These are phyloP conservation scores for Gadus chalcogrammus DNA, from an alignment of 2,113 vertebrate species.

Conservation along the genomic window DNA sequence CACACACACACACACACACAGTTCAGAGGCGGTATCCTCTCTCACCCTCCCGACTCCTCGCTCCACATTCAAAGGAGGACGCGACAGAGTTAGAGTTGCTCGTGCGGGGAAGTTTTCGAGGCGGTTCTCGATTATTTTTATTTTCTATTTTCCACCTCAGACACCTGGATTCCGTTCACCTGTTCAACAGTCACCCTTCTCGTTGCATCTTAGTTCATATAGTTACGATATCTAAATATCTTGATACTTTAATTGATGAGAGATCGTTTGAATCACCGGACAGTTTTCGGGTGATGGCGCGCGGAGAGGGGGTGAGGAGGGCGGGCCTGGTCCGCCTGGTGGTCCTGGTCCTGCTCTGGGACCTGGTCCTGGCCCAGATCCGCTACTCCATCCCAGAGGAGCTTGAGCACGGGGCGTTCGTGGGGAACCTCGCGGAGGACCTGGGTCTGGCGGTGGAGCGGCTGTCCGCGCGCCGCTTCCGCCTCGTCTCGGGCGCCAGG, in stretches of 20 bases:
- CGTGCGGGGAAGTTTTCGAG: neutral
- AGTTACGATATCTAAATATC: no score
- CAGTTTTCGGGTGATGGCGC: no score
- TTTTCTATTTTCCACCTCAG: neutral
- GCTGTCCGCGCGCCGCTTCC: slow-evolving; percentile 66
- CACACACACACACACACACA: neutral
- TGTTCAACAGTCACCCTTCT: no score
- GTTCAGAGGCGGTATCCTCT: neutral
- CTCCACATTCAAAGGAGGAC: neutral
- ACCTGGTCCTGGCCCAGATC: slow-evolving; percentile 59
- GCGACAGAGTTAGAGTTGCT: neutral
- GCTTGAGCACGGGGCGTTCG: slow-evolving; percentile 68
- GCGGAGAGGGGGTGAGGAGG: slow-evolving; percentile 25
- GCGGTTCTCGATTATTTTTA: neutral
- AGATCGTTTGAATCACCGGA: no score
- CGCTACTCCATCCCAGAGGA: slow-evolving; percentile 70
- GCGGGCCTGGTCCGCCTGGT: slow-evolving; percentile 24
- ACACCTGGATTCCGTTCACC: no score
- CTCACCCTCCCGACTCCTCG: neutral
- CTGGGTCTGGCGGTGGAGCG: slow-evolving; percentile 62
- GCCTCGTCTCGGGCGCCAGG: slow-evolving; percentile 66
- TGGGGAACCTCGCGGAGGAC: slow-evolving; percentile 70
- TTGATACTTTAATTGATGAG: no score
- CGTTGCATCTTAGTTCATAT: no score
- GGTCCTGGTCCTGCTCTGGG: slow-evolving; percentile 49